These are phyloP conservation scores for Philaenus spumarius DNA, from an alignment of 1,140 invertebrate species.

Conservation along the genomic window DNA sequence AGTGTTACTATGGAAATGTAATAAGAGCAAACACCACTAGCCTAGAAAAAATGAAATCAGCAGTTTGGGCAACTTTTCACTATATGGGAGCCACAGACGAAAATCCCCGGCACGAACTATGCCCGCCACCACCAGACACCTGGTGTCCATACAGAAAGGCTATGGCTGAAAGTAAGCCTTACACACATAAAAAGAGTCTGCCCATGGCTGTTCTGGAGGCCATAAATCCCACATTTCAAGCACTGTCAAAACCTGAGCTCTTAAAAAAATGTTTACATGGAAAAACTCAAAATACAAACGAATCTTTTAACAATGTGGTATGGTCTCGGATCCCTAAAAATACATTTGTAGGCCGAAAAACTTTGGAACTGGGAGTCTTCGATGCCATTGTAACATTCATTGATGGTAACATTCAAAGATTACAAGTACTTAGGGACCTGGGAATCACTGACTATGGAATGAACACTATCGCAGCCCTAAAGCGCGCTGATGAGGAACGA, in stretches of 20 bases:
- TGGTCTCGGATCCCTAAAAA: not conserved
- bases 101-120: slow-evolving; percentile 25
- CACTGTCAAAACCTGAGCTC: no score
- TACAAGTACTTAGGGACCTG: not conserved
- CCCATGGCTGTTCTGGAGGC: slow-evolving; percentile 7
- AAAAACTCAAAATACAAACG: not conserved
- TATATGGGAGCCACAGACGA: slow-evolving; percentile 5
- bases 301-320: no score
- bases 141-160: slow-evolving; percentile 35
- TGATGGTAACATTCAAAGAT: not conserved
- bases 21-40: slow-evolving; percentile 3
- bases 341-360: not conserved
- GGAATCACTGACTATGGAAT: not conserved
- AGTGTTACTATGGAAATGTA: slow-evolving; percentile 10
- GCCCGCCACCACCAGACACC: slow-evolving; percentile 28
- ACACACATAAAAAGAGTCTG: slow-evolving; percentile 10
- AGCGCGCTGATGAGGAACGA: not conserved
- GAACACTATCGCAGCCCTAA: not conserved
- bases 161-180: slow-evolving; percentile 11
- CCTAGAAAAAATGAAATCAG: slow-evolving; percentile 15
- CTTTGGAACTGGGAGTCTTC: not conserved
- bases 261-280: no score
- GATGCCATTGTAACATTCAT: not conserved
- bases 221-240: slow-evolving; percentile 23
- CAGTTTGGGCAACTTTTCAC: slow-evolving; percentile 13